A percentile compares a stretch with the other conserved stretches of the same genome.
Evolutionary conservation across 35 echinoderm and acorn worm genomes (phyloP).

Genomic region (Chiridota heheva): DNA sequence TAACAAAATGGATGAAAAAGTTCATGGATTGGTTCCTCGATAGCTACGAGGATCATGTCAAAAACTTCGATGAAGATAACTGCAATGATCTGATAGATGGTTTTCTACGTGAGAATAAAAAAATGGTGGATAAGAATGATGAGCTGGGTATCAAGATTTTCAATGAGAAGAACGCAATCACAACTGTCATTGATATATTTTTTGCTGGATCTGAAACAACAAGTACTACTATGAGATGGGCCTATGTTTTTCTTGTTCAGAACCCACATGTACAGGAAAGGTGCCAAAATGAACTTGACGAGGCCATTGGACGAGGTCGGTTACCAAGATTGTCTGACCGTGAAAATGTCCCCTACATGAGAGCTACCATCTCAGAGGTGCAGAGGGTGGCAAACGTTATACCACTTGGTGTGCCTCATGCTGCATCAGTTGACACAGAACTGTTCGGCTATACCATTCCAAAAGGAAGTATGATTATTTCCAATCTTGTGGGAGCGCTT

Average conservation of each 20-base stretch:
- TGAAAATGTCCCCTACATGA: slow-evolving; percentile 19
- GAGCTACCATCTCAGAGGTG: slow-evolving; percentile 27
- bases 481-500: slow-evolving; percentile 41
- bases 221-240: slow-evolving; percentile 24
- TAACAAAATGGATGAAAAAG: neutral
- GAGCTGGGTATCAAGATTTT: neutral
- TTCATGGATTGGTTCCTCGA: slow-evolving; percentile 11
- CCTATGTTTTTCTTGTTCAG: neutral
- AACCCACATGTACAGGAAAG: slow-evolving; percentile 43
- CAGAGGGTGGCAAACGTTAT: slow-evolving; percentile 1
- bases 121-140: neutral
- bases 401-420: slow-evolving; percentile 41
- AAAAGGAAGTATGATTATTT: slow-evolving; percentile 33
- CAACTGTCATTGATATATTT: slow-evolving; percentile 40
- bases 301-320: slow-evolving; percentile 39
- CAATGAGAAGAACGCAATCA: neutral
- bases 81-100: slow-evolving; percentile 24
- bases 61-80: neutral
- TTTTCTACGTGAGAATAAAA: slow-evolving; percentile 18
- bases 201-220: slow-evolving; percentile 53
- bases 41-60: slow-evolving; percentile 14
- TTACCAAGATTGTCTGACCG: slow-evolving; percentile 37
- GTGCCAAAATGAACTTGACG: slow-evolving; percentile 49
- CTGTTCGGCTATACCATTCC: slow-evolving; percentile 40
- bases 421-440: slow-evolving; percentile 17